Percentiles rank a stretch among this genome's conserved stretches.
Conservation (phyloP, 1,140 invertebrate genomes). For the Cylas formicarius region DNA sequence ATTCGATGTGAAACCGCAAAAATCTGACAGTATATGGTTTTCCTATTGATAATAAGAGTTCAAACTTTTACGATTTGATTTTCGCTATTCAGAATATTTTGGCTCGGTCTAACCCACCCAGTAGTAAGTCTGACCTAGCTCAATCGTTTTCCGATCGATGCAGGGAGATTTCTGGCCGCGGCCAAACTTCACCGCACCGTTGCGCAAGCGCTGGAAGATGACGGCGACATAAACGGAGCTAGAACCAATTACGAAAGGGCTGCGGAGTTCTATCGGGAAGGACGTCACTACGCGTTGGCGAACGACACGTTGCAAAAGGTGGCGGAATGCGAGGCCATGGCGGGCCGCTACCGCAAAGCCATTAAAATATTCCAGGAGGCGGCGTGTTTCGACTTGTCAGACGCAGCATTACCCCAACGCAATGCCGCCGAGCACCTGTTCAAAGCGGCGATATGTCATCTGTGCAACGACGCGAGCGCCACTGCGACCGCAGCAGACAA, state of each 20-base stretch:
- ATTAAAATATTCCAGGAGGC: conserved; percentile 56
- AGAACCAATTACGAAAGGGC: conserved; percentile 94
- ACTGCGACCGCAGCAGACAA: conserved; percentile 85
- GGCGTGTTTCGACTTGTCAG: conserved; percentile 82
- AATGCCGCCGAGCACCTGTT: conserved; percentile 98
- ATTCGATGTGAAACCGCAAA: too few relatives aligned
- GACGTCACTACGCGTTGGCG: conserved; percentile 84
- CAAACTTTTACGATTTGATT: too few relatives aligned
- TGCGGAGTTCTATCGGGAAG: conserved; percentile 86
- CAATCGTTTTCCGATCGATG: neutral
- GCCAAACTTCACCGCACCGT: conserved; percentile 96
- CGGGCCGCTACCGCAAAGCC: conserved; percentile 79
- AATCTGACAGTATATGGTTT: too few relatives aligned
- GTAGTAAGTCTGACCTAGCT: too few relatives aligned
- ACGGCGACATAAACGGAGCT: conserved; percentile 80
- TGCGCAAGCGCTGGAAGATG: conserved; percentile 93
- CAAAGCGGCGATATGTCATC: conserved; percentile 83
- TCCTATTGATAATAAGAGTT: too few relatives aligned
- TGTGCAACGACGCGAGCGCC: conserved; percentile 92
- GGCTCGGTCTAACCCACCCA: too few relatives aligned
- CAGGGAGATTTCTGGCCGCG: conserved; percentile 83
- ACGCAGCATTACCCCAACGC: conserved; percentile 92
- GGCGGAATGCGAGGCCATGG: conserved; percentile 89
- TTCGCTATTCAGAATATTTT: too few relatives aligned
- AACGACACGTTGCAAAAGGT: conserved; percentile 97